Evolutionary conservation across 2,113 vertebrate species (phyloP).

Genomic region (Nothocercus nigrocapillus): DNA sequence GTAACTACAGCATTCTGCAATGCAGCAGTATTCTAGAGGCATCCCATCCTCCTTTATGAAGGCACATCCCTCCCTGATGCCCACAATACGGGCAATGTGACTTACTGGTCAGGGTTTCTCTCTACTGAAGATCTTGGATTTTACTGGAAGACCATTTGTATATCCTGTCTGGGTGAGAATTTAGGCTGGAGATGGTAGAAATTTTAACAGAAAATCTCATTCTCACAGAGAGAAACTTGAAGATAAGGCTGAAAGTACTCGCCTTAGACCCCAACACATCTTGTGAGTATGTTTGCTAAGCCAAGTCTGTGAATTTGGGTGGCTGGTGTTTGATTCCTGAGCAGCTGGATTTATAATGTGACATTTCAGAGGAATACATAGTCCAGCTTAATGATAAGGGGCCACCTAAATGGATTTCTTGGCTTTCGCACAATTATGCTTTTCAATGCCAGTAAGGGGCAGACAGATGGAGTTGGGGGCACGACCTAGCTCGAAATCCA

Average conservation of each 20-base stretch:
- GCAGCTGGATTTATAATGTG: background rate
- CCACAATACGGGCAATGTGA: background rate
- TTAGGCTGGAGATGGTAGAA: background rate
- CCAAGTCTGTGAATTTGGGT: background rate
- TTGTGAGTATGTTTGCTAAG: background rate
- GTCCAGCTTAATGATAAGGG: background rate
- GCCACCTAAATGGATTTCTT: background rate
- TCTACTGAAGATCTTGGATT: background rate
- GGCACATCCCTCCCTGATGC: background rate
- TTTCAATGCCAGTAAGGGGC: background rate
- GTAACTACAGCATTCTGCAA: background rate
- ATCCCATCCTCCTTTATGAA: background rate
- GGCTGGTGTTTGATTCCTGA: background rate
- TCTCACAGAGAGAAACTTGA: background rate
- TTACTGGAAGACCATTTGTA: background rate
- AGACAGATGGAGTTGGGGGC: background rate
- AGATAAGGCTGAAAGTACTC: background rate
- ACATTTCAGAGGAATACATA: background rate
- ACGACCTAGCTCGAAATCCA: background rate
- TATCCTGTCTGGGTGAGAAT: background rate
- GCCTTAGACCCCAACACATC: background rate
- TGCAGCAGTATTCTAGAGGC: background rate
- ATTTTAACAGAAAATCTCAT: background rate
- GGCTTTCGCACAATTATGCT: background rate
- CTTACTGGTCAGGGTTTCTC: background rate